Conservation (phyloP, 2,113 vertebrate species). For the Rhinopithecus roxellana region DNA sequence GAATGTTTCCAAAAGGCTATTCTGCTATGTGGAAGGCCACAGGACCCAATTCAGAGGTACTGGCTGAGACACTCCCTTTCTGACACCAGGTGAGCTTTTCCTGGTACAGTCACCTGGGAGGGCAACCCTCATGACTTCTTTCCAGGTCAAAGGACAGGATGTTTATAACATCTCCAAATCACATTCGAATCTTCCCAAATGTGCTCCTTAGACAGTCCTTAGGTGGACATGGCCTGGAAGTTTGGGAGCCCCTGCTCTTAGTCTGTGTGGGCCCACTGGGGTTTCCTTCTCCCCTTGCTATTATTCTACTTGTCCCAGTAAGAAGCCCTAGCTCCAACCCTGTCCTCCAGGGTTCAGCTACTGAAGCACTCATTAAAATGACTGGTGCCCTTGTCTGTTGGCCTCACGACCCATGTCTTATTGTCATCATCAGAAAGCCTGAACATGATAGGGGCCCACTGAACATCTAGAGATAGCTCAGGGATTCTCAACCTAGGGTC, state of each 20-base stretch:
- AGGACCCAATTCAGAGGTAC: background rate
- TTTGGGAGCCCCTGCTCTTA: rapidly evolving
- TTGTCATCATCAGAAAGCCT: rapidly evolving
- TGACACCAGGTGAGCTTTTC: background rate
- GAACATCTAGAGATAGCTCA: background rate
- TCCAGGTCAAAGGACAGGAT: background rate
- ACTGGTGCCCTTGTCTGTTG: background rate
- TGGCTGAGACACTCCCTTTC: background rate
- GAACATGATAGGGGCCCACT: background rate
- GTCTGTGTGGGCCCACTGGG: rapidly evolving
- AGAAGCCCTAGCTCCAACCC: background rate
- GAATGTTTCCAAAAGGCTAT: background rate
- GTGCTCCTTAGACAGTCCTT: background rate
- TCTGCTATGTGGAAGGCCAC: background rate
- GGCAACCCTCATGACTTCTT: background rate
- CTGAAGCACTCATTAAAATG: background rate
- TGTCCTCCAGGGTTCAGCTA: background rate
- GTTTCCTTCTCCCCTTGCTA: background rate
- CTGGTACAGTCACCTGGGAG: background rate
- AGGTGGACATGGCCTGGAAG: background rate
- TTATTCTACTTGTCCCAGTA: background rate
- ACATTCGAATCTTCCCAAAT: background rate
- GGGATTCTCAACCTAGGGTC: background rate
- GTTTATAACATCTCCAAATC: background rate
- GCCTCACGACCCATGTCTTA: background rate